Base-by-base conservation (phyloP, 2,113 vertebrate species). In the Empidonax traillii region DNA sequence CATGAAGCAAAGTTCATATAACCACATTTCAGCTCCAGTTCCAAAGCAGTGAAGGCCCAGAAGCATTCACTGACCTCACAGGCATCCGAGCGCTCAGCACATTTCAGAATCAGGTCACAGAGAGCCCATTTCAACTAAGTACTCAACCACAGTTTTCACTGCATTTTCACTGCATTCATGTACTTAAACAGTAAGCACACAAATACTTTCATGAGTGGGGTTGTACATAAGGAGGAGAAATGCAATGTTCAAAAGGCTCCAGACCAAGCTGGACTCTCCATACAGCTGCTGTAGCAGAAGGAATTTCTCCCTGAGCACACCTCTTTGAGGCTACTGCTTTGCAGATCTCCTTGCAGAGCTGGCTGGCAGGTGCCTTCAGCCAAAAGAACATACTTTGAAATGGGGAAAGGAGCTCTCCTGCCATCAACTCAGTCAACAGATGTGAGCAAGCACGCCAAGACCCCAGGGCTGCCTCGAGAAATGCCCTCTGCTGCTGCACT, bases 381-480 rank as follows among this genome's bases (percentile, higher is more conserved):
- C 66, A 27, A 28, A 67, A n/a, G 19, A 67, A 46, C 18, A 6
- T 23, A 62, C 24, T 15, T 62, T 51, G 77, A 67, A 85, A 67
- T 0, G 8, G 13, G 10, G 12, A 21, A 30, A 71, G 73, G 41
- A 76, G 47, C 27, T 65, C 23, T 51, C 24, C 78, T 16, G 35
- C 33, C 47, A 61, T 30, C 61, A 87, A 4, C 13, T 35, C 35
- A 5, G 46, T 4, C 55, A 74, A 23, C 10, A 63, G 53, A 58
- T 4, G 28, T 12, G 39, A 75, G 47, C 0, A 0, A 86, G 67
- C 47, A 62, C 0, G 0, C 51, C 39, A 23, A 33, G 55, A 46
- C 5, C 16, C 9, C 37, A 24, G 33, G 56, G 37, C 52, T 2
- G 1, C 69, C 41, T 3, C 7, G 28, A n/a, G 37, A 66, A 46